Base-by-base conservation (phyloP, 1,140 invertebrate genomes). In the Sminthurinus signatus region DNA sequence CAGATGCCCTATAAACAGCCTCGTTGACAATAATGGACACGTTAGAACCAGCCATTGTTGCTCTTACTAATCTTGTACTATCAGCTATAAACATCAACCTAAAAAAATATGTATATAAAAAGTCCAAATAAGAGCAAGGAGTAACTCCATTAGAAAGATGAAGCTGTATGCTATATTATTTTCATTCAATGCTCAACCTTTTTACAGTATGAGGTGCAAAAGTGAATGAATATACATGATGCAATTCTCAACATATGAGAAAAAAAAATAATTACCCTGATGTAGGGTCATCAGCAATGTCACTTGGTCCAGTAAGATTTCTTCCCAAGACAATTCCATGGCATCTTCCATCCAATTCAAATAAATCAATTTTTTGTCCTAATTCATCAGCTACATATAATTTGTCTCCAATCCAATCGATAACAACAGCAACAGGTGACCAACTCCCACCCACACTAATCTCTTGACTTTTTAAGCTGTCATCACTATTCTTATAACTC, bases 371-470 rank as follows among this genome's bases (percentile, higher is more conserved):
- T 76, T 83, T 72, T 42, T 70, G 68, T 3, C 64, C 65, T n/a
- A 70, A 32, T 21, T 87, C 84, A 76, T 99, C 96, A 0, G 91
- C 91, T 12, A 98, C 89, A 76, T 98, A 99, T 3, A 99, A 80
- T 76, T 96, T 98, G 71, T 96, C 87, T 0, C 90, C 89, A 19
- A 98, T 85, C 92, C 95, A 98, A 78, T 99, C 96, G n/a, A 97
- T 86, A 0, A 95, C 93, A 14, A 98, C 76, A 1, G 89, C 86
- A 1, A 88, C 86, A 0, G 93, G 95, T 12, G 87, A 83, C 90
- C 89, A 96, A 5, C 39, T 48, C 14, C 36, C 42, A 0, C 39
- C 42, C 1, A 57, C 60, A 46, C 46, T 65, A 54, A 69, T 65
- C 19, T 69, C 68, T 4, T 19, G 29, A 15, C 59, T 55, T 29